Conservation (phyloP, 2,113 vertebrate species). For the Ochotona princeps region DNA sequence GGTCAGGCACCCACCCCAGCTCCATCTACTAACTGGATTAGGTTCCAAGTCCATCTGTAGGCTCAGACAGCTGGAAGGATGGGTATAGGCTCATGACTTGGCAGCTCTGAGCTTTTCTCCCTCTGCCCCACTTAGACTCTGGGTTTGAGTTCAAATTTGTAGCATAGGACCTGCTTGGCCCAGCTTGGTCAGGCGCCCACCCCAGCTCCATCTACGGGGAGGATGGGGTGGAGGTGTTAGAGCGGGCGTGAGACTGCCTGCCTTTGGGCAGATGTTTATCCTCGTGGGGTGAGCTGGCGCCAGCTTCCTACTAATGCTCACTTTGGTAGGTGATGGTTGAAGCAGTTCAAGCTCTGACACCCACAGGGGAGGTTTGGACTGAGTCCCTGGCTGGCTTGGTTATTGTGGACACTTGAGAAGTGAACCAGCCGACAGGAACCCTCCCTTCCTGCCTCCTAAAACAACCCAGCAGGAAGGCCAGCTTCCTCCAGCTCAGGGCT, state of each 20-base stretch:
- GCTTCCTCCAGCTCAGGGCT: background rate
- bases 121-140: background rate
- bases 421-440: too few species aligned
- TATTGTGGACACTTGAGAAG: too few species aligned
- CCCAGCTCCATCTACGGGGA: background rate
- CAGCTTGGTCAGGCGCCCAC: background rate
- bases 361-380: too few species aligned
- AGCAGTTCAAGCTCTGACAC: too few species aligned
- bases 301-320: too few species aligned
- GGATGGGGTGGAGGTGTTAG: rapidly evolving
- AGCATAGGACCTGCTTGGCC: background rate
- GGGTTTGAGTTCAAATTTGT: background rate
- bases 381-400: too few species aligned
- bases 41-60: background rate
- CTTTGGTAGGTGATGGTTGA: too few species aligned
- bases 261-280: too few species aligned
- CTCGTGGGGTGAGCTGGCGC: too few species aligned
- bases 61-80: background rate
- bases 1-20: background rate
- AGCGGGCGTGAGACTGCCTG: too few species aligned
- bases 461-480: background rate
- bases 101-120: too few species aligned
- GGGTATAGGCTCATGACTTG: background rate
- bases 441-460: too few species aligned
- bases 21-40: background rate